phyloP scores from a whole-genome alignment of 2,888 invertebrate genomes.

The Chymomyza amoena region DNA sequence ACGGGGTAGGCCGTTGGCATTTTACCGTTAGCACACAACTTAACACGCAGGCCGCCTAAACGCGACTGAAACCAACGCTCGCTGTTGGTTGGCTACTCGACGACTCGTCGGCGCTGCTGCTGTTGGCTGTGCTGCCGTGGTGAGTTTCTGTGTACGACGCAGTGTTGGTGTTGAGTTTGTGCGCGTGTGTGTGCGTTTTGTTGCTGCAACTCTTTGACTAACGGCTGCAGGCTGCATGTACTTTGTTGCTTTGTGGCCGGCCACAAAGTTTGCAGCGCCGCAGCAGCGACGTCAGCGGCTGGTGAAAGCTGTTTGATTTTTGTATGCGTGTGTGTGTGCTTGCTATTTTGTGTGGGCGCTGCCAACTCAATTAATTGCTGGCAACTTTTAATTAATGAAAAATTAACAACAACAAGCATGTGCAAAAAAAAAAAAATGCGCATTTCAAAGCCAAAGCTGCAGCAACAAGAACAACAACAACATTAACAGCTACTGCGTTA shows the following conservation, averaged over 20 bases:
- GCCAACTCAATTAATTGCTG: conserved; percentile 64
- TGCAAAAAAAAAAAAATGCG: conserved; percentile 38
- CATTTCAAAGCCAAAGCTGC: conserved; percentile 61
- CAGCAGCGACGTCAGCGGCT: conserved; percentile 12
- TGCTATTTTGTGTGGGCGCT: conserved; percentile 58
- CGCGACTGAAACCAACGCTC: conserved; percentile 37
- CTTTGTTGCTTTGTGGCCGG: conserved; percentile 59
- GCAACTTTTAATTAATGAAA: conserved; percentile 63
- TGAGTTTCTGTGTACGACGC: conserved; percentile 23
- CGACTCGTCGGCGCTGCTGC: conserved; percentile 8
- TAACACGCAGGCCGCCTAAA: conserved; percentile 50
- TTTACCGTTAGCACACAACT: conserved; percentile 59
- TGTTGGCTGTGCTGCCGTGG: conserved; percentile 37
- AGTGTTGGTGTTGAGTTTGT: conserved; percentile 27
- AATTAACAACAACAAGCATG: conserved; percentile 39
- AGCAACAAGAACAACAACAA: conserved; percentile 10
- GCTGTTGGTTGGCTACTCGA: conserved; percentile 19
- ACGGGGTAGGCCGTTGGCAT: conserved; percentile 32
- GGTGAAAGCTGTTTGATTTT: conserved; percentile 61
- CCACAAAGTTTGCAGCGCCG: conserved; percentile 52
- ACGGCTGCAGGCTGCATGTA: conserved; percentile 1
- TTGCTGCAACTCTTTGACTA: background rate
- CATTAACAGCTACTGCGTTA: conserved; percentile 13
- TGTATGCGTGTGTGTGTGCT: conserved; percentile 28
- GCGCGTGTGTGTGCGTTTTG: background rate